Evolutionary conservation across 2,888 invertebrate genomes (phyloP).

Genomic region (Drosophila histrio): DNA sequence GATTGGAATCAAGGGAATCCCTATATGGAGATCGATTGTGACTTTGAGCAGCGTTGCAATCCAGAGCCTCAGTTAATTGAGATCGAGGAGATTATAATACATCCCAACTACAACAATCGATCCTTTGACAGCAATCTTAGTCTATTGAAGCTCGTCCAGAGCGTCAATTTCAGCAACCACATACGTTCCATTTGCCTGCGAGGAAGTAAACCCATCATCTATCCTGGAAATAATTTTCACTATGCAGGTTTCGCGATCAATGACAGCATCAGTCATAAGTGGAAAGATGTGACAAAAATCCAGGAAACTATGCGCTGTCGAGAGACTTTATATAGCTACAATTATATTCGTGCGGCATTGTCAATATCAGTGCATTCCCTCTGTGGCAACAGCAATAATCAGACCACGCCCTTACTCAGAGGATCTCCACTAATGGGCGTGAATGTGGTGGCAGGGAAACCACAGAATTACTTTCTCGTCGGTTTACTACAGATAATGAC

Average conservation of each 20-base stretch:
- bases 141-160: conserved; percentile 14
- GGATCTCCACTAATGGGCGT: conserved; percentile 43
- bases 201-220: background rate
- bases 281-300: conserved; percentile 26
- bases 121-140: conserved; percentile 21
- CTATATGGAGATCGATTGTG: conserved; percentile 25
- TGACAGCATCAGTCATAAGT: conserved; percentile 6
- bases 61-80: conserved; percentile 2
- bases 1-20: conserved; percentile 41
- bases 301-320: conserved; percentile 14
- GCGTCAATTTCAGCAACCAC: background rate
- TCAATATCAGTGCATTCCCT: conserved; percentile 7
- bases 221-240: conserved; percentile 7
- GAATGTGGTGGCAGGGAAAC: background rate
- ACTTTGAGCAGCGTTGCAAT: conserved; percentile 22
- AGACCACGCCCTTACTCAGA: conserved; percentile 1
- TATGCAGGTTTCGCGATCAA: conserved; percentile 23
- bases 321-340: background rate
- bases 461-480: conserved; percentile 22
- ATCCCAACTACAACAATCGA: conserved; percentile 24
- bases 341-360: background rate
- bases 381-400: conserved; percentile 25
- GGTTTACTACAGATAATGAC: conserved; percentile 20
- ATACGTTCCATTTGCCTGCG: conserved; percentile 40
- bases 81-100: conserved; percentile 33